These are phyloP conservation scores for Pectinophora gossypiella DNA, from an alignment of 1,140 invertebrate genomes.

Conservation along the genomic window DNA sequence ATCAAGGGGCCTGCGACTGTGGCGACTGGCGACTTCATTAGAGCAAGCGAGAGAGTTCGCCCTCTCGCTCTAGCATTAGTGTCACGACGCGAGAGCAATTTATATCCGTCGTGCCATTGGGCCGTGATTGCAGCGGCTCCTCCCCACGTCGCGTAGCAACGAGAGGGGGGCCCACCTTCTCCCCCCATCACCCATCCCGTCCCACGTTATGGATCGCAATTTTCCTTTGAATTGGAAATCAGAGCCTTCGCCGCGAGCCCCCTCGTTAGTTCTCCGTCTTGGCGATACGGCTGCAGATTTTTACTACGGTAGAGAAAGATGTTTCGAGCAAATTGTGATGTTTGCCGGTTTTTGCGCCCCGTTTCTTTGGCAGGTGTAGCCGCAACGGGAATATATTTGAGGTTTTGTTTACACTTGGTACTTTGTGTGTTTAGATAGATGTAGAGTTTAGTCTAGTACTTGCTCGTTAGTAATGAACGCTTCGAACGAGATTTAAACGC, in stretches of 20 bases:
- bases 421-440: no score
- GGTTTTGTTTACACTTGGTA: no score
- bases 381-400: no score
- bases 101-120: constrained; percentile 77
- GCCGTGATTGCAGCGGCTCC: constrained; percentile 74
- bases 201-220: constrained; percentile 74
- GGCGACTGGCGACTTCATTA: constrained; percentile 66
- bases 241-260: constrained; percentile 54
- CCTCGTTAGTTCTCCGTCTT: constrained; percentile 67
- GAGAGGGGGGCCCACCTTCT: constrained; percentile 65
- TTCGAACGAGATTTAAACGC: no score
- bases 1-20: constrained; percentile 52
- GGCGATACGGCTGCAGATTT: constrained; percentile 63
- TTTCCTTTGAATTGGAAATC: constrained; percentile 77
- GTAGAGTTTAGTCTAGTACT: no score
- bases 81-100: constrained; percentile 71
- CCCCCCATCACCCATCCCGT: constrained; percentile 46
- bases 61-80: constrained; percentile 46
- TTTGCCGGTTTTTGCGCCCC: no score
- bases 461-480: no score
- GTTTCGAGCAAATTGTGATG: constrained; percentile 44
- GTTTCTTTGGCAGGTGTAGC: no score
- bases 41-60: constrained; percentile 48
- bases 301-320: constrained; percentile 52
- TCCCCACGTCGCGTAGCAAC: constrained; percentile 78